Base-by-base conservation (phyloP, 2,888 invertebrate species). In the Rhagophthalmus giganteus region DNA sequence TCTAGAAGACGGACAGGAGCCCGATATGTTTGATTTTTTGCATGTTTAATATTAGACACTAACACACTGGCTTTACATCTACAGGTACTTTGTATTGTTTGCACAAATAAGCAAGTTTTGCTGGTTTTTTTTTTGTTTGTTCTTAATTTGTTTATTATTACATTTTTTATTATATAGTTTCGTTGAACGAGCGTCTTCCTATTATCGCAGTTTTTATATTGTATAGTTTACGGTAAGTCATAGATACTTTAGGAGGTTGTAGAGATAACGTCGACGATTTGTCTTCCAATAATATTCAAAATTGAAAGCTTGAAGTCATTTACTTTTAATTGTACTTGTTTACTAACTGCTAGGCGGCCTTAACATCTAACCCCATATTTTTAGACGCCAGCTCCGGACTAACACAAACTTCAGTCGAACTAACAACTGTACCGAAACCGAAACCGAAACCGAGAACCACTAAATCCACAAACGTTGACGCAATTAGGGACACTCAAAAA, bases 371-470 rank as follows among this genome's bases (percentile, higher is more conserved):
- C 72, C 69, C 68, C 66, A 67, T 75, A 69, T 73, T 74, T 75
- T 67, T 75, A 75, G 75, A 75, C 74, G 63, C 66, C 69, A 67
- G 66, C 71, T 66, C 66, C 68, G 70, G 65, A 70, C 68, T 73
- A 73, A 72, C 62, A 58, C 61, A 63, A 57, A 58, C 58, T 26
- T 44, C 54, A 49, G 42, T 67, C 52, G 68, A 69, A 61, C 60
- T 65, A 51, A 59, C 54, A 71, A 68, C 70, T 63, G 57, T 68
- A 55, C 58, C 48, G 34, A 49, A 56, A 42, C 64, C 64, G 47
- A 63, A 61, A 61, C 63, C 68, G 51, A 70, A 71, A 65, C 70
- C 70, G 64, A 67, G 74, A 65, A 64, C 65, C 54, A 54, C 55
- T 44, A 63, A 65, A 61, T 49, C 57, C 8, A 39, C 37, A 10